A percentile compares a stretch with the other conserved stretches of the same genome.
phyloP scores from a whole-genome alignment of 2,113 vertebrate genomes.

The Hippoglossus stenolepis region DNA sequence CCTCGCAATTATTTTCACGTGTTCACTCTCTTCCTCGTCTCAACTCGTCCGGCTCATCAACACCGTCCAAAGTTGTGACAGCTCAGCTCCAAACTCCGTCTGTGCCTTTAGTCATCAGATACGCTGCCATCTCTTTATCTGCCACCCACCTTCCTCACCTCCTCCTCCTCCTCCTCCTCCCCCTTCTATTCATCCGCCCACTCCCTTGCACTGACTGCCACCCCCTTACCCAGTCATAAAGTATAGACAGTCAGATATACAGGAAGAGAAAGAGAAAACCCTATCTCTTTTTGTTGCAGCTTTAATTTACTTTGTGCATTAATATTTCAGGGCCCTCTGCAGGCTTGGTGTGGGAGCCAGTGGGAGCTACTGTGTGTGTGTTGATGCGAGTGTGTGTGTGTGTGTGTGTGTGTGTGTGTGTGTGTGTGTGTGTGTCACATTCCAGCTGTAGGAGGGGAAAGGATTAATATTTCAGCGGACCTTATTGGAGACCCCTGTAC shows the following conservation, averaged over 20 bases:
- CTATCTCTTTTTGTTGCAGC: slow-evolving; percentile 78
- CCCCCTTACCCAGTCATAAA: slow-evolving; percentile 69
- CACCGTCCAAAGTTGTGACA: slow-evolving; percentile 4
- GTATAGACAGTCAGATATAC: slow-evolving; percentile 77
- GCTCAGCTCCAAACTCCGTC: neutral
- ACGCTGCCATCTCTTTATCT: slow-evolving; percentile 40
- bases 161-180: slow-evolving; percentile 16
- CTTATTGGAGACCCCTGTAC: slow-evolving; percentile 83
- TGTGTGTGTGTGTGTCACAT: slow-evolving; percentile 63
- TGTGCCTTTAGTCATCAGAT: slow-evolving; percentile 57
- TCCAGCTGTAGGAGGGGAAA: slow-evolving; percentile 71
- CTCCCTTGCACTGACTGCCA: slow-evolving; percentile 37
- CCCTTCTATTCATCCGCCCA: slow-evolving; percentile 48
- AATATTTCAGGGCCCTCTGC: slow-evolving; percentile 83
- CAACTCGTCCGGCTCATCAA: slow-evolving; percentile 21
- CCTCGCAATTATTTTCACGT: slow-evolving; percentile 11
- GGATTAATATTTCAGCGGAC: slow-evolving; percentile 84
- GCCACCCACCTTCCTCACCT: slow-evolving; percentile 27
- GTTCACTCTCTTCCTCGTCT: slow-evolving; percentile 1
- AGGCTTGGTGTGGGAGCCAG: slow-evolving; percentile 71
- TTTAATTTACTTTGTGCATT: slow-evolving; percentile 84
- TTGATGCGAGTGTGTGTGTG: no score
- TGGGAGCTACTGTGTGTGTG: slow-evolving; percentile 53
- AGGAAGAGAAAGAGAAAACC: slow-evolving; percentile 72
- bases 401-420: slow-evolving; percentile 12